Conservation (phyloP, 1,140 invertebrate genomes). For the Pseudomyrmex concolor region DNA sequence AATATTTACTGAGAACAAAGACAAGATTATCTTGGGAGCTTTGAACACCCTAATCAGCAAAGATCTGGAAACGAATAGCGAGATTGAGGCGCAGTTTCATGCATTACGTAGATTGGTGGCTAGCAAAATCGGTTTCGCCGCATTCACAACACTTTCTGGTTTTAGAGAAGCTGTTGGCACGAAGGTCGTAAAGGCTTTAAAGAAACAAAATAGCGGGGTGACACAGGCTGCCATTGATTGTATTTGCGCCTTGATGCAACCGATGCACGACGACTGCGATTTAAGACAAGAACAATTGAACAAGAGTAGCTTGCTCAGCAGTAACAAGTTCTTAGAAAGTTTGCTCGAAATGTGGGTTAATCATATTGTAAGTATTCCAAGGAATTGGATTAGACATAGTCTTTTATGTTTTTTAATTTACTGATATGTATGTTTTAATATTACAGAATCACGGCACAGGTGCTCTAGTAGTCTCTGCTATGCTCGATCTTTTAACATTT, state of each 20-base stretch:
- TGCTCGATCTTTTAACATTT: conserved; percentile 99
- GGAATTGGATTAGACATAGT: background rate
- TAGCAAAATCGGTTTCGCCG: conserved; percentile 98
- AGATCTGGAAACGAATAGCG: conserved; percentile 89
- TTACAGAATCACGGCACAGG: conserved; percentile 91
- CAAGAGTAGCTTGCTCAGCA: conserved; percentile 97
- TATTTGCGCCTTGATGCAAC: conserved; percentile 98
- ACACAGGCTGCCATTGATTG: conserved; percentile 98
- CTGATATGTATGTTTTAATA: conserved; percentile 32
- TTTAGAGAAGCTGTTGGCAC: conserved; percentile 97
- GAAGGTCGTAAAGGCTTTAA: conserved; percentile 96
- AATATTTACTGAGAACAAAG: conserved; percentile 99
- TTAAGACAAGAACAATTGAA: conserved; percentile 98
- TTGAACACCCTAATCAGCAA: conserved; percentile 91
- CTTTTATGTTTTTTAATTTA: background rate
- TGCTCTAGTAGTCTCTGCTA: conserved; percentile 94
- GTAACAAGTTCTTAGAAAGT: conserved; percentile 96
- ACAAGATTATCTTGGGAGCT: conserved; percentile 95
- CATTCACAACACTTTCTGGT: conserved; percentile 95
- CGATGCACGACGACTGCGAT: conserved; percentile 98
- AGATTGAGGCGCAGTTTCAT: conserved; percentile 97
- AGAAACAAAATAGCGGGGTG: conserved; percentile 94
- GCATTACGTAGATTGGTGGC: conserved; percentile 96
- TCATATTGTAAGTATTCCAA: conserved; percentile 92
- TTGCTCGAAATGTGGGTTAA: conserved; percentile 97